Evolutionary conservation across 2,113 vertebrate genomes (phyloP).

Genomic region (Paraplagusia blochii): DNA sequence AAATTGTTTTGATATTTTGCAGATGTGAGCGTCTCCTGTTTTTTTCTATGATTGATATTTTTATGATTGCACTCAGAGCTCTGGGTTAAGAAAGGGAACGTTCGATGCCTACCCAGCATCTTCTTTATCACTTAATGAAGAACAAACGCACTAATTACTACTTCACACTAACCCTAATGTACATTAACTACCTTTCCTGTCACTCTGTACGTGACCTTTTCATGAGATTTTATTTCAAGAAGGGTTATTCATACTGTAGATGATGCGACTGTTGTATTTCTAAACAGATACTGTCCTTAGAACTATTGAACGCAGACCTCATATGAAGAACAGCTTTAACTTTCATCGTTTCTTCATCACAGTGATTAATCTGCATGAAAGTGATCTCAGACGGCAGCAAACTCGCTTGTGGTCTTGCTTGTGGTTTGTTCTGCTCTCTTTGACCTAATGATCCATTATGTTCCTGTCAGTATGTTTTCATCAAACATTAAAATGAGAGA

Average conservation of each 20-base stretch:
- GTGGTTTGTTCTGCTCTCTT: not conserved
- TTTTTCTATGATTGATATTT: slow-evolving; percentile 26
- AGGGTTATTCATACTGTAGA: no score
- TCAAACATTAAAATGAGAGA: slow-evolving; percentile 7
- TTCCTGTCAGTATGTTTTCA: slow-evolving; percentile 20
- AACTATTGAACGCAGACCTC: not conserved
- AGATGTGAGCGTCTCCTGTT: slow-evolving; percentile 23
- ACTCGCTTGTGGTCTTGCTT: slow-evolving; percentile 26
- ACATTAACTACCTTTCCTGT: no score
- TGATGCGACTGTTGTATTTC: not conserved
- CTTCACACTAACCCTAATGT: no score
- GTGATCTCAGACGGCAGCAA: slow-evolving; percentile 1
- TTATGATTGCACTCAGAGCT: slow-evolving; percentile 19
- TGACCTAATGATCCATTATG: not conserved
- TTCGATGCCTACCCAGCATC: not conserved
- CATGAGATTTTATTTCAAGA: no score
- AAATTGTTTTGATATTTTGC: slow-evolving; percentile 26
- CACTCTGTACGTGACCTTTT: no score
- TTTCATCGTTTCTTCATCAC: not conserved
- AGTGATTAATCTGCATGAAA: slow-evolving; percentile 5
- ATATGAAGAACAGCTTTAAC: not conserved
- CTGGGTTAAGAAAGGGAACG: slow-evolving; percentile 11
- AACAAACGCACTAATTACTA: no score
- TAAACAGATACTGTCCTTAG: not conserved
- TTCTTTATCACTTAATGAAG: no score